Base-by-base conservation (phyloP, 37 sponge, comb jelly and placozoan species). In the Bolinopsis microptera region DNA sequence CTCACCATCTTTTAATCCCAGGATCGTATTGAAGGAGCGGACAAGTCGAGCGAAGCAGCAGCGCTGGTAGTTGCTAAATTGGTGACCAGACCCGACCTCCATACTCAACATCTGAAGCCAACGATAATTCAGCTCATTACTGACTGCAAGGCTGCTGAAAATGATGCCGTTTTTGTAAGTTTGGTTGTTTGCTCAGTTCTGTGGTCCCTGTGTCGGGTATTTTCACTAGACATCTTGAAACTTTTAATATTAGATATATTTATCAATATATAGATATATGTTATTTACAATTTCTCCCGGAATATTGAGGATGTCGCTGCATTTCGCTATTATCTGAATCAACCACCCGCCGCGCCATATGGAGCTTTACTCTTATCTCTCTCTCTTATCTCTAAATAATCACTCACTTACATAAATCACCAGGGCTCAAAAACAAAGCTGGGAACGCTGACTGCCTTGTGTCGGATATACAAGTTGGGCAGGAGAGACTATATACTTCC, bases 1-100 rank as follows among this genome's bases (percentile, higher is more conserved):
- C 27, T 35, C 25, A 5, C 83, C 18, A 83, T 5, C 1, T n/a
- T 8, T 0, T n/a, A 22, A 27, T 69, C 38, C 21, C 82, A 95
- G 96, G 92, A 68, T 25, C 97, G 97, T 94, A 68, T 99, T 16
- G 39, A 69, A 35, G 95, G 94, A 13, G 25, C 92, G 21, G 99
- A 97, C 80, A 99, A 97, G 94, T 95, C 97, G 33, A 75, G 94
- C 69, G 99, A 99, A 93, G 96, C 97, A 48, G 97, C 97, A 69
- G 95, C 95, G 0, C 76, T 95, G 9, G 83, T 99, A 0, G 40
- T 96, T 33, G 97, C 98, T 33, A 96, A 95, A 96, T 95, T 74
- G 34, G 94, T 92, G 30, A 86, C 90, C 27, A 86, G 90, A 86
- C 90, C 90, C 0, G 90, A 86, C 23, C 61, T 86, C 1, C 90